These are phyloP conservation scores for Dysidea cf. avara DNA, from an alignment of 37 sponge, comb jelly and placozoan species.

Conservation along the genomic window DNA sequence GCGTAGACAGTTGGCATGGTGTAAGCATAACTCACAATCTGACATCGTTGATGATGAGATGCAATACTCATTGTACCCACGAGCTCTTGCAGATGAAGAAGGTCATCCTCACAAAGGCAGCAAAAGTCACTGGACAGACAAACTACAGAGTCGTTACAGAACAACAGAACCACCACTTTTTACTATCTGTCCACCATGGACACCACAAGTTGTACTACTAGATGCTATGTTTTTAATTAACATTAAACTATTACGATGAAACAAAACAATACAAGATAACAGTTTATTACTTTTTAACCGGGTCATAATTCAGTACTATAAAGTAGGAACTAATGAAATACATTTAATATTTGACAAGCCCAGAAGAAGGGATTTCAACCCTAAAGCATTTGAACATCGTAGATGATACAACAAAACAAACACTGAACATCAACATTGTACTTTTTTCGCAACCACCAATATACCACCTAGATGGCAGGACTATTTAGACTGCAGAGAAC, in stretches of 20 bases:
- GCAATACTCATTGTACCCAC: slow-evolving; percentile 5
- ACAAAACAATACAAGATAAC: slow-evolving; percentile 10
- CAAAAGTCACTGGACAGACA: slow-evolving; percentile 8
- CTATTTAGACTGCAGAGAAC: slow-evolving; percentile 27
- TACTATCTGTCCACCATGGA: neutral
- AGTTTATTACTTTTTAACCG: slow-evolving; percentile 16
- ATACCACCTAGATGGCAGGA: slow-evolving; percentile 17
- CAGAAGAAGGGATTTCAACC: neutral
- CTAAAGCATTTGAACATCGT: slow-evolving; percentile 27
- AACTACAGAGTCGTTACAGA: neutral
- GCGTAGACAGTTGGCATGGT: slow-evolving; percentile 25
- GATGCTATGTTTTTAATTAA: slow-evolving; percentile 53
- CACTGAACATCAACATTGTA: neutral
- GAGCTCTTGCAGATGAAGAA: slow-evolving; percentile 22
- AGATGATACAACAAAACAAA: slow-evolving; percentile 3
- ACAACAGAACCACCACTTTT: neutral
- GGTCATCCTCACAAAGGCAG: no score
- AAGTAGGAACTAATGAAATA: slow-evolving; percentile 6
- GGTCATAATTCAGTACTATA: neutral
- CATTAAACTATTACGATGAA: slow-evolving; percentile 15
- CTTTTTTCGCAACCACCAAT: neutral
- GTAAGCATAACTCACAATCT: slow-evolving; percentile 7
- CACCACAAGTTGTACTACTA: no score
- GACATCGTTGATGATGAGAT: neutral
- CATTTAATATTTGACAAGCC: no score